Evolutionary conservation across 2,888 invertebrate genomes (phyloP).

Genomic region (Drosophila meridiana): DNA sequence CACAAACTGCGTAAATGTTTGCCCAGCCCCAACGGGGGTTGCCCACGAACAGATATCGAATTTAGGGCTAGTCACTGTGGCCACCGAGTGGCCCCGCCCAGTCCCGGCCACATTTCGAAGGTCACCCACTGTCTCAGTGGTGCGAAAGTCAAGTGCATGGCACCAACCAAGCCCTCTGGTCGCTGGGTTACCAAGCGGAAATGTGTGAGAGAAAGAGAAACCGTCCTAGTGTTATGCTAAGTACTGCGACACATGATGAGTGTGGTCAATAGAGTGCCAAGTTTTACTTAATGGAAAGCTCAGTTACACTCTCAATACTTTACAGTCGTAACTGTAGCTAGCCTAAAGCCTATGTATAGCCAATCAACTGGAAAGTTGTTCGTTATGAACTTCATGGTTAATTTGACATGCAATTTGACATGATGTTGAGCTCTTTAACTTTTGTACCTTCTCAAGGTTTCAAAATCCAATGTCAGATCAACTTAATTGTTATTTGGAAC

Average conservation of each 20-base stretch:
- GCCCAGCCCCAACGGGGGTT: slow-evolving; percentile 34
- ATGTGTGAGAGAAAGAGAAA: slow-evolving; percentile 6
- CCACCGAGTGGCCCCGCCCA: not conserved
- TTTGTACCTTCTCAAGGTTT: not conserved
- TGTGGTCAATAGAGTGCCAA: not conserved
- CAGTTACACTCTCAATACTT: not conserved
- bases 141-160: slow-evolving; percentile 44
- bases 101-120: not conserved
- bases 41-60: slow-evolving; percentile 22
- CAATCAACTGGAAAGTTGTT: not conserved
- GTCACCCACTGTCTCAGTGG: slow-evolving; percentile 33
- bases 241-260: not conserved
- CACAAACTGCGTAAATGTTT: slow-evolving; percentile 52
- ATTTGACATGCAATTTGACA: not conserved
- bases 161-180: slow-evolving; percentile 18
- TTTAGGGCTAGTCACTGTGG: slow-evolving; percentile 36
- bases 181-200: slow-evolving; percentile 16
- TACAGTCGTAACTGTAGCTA: not conserved
- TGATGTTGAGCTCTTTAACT: not conserved
- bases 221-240: not conserved
- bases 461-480: not conserved
- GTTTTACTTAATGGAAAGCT: slow-evolving; percentile 1
- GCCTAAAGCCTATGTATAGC: not conserved
- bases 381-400: not conserved
- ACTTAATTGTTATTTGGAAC: not conserved